phyloP scores from a whole-genome alignment of 2,797 vertebrate genomes.

The Anableps anableps region DNA sequence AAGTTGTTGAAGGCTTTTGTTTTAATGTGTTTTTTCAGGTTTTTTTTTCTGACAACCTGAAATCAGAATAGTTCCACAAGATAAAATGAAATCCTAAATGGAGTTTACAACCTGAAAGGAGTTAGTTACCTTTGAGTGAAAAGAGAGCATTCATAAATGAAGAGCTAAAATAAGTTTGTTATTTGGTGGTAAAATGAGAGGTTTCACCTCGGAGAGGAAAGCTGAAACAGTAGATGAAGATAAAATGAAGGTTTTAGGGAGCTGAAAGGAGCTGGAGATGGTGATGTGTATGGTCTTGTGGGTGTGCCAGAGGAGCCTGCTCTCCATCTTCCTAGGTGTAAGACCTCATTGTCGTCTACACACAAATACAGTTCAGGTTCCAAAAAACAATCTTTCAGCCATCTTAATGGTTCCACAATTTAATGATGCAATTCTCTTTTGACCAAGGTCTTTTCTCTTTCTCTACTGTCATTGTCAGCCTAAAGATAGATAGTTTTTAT shows the following conservation, averaged over 20 bases:
- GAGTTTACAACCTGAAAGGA: not conserved
- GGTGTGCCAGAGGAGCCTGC: conserved; percentile 1
- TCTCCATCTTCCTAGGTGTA: conserved; percentile 25
- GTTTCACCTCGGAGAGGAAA: conserved; percentile 9
- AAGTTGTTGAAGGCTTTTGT: not conserved
- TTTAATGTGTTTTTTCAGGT: too few species aligned
- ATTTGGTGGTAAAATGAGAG: conserved; percentile 4
- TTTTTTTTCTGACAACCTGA: not conserved
- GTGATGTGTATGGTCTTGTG: conserved; percentile 15
- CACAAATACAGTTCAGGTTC: conserved; percentile 16
- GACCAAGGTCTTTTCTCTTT: conserved; percentile 14
- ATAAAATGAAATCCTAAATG: not conserved
- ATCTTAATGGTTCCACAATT: conserved; percentile 23
- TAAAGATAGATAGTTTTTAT: not conserved
- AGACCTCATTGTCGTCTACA: conserved; percentile 29
- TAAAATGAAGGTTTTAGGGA: conserved; percentile 17
- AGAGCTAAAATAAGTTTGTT: conserved; percentile 11
- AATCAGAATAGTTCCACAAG: not conserved
- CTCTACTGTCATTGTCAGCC: not conserved
- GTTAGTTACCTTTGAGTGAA: not conserved
- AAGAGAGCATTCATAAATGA: not conserved
- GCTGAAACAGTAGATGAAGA: conserved; percentile 14
- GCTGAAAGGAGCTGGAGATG: conserved; percentile 11
- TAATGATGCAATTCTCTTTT: not conserved
- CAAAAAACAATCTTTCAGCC: conserved; percentile 12